Evolutionary conservation across 2,797 vertebrate genomes (phyloP).

Genomic region (Acipenser transmontanus): DNA sequence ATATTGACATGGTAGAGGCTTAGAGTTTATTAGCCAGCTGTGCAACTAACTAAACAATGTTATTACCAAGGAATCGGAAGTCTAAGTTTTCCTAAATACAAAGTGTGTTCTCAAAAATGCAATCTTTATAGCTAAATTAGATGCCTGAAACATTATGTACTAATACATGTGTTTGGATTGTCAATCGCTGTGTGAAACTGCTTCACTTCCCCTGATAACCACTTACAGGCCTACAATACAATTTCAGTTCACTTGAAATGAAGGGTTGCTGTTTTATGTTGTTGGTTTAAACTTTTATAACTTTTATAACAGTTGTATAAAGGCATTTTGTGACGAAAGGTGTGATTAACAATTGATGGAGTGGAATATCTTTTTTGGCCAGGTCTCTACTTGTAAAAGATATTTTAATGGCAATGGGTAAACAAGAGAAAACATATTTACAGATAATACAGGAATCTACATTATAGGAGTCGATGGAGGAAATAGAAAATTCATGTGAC

Average conservation of each 20-base stretch:
- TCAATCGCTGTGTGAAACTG: not conserved
- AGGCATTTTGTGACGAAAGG: too few species aligned
- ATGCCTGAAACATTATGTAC: not conserved
- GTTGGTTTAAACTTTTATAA: too few species aligned
- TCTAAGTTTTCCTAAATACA: not conserved
- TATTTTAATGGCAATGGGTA: too few species aligned
- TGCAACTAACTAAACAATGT: not conserved
- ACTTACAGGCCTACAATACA: not conserved
- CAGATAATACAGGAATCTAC: too few species aligned
- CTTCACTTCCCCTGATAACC: not conserved
- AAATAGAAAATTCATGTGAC: too few species aligned
- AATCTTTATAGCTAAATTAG: slow-evolving; percentile 1
- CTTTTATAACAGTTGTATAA: too few species aligned
- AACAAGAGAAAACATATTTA: too few species aligned
- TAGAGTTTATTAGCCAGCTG: not conserved
- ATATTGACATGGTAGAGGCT: not conserved
- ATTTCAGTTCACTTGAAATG: not conserved
- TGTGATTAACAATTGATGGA: too few species aligned
- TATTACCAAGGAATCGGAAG: not conserved
- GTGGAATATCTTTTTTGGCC: too few species aligned
- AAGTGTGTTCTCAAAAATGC: slow-evolving; percentile 1
- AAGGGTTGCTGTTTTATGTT: too few species aligned
- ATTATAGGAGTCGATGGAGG: too few species aligned
- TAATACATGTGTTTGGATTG: not conserved
- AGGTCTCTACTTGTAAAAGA: too few species aligned